phyloP scores from a whole-genome alignment of 2,888 invertebrate genomes.

The Ametastegia equiseti region DNA sequence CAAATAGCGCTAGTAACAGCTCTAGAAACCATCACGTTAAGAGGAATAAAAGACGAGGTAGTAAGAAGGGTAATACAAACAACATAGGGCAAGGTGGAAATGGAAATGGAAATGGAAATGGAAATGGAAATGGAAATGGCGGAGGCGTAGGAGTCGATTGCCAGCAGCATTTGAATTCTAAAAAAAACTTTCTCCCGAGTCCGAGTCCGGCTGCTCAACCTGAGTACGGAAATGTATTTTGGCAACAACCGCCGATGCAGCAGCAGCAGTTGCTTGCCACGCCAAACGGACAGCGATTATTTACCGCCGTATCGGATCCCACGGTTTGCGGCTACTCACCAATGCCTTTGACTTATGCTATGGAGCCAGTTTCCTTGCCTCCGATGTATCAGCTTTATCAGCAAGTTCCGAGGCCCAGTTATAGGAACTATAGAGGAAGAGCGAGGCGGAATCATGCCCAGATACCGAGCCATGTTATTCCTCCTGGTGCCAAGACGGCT shows the following conservation, averaged over 20 bases:
- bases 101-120: neutral
- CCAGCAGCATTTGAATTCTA: conserved; percentile 18
- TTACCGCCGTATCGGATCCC: conserved; percentile 76
- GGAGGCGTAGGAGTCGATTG: neutral
- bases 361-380: conserved; percentile 83
- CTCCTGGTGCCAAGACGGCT: neutral
- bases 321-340: conserved; percentile 75
- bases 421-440: conserved; percentile 62
- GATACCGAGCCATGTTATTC: conserved; percentile 44
- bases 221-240: conserved; percentile 66
- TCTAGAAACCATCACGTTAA: neutral
- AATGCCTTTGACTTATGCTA: conserved; percentile 76
- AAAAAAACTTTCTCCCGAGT: neutral
- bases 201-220: neutral
- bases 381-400: conserved; percentile 79
- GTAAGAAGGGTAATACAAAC: conserved; percentile 3
- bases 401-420: conserved; percentile 67
- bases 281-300: conserved; percentile 75
- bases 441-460: conserved; percentile 59
- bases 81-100: neutral
- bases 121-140: neutral
- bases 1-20: neutral
- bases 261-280: conserved; percentile 56
- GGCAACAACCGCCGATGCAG: conserved; percentile 61
- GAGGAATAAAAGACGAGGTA: conserved; percentile 9